Conservation (phyloP, 1,140 invertebrate species). For the Bombus haemorrhoidalis region DNA sequence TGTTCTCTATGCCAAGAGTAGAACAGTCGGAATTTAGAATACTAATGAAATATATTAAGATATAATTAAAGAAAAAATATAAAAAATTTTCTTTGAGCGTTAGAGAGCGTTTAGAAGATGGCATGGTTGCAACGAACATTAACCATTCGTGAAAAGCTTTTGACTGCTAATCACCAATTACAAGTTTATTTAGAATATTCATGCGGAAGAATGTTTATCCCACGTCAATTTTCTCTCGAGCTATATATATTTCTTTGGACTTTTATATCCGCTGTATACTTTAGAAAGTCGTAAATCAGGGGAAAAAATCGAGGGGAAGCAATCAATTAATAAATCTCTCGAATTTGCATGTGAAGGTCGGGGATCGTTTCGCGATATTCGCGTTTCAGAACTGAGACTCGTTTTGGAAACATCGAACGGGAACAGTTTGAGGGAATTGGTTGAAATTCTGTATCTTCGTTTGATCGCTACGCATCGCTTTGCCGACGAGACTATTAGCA, state of each 20-base stretch:
- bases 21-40: no score
- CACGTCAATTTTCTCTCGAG: no score
- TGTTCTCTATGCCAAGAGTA: no score
- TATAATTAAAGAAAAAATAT: no score
- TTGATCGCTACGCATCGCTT: constrained; percentile 14
- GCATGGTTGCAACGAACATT: no score
- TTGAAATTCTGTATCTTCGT: constrained; percentile 30
- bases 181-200: not conserved
- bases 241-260: not conserved
- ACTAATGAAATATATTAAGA: no score
- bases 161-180: not conserved
- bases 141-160: not conserved
- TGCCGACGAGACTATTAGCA: constrained; percentile 16
- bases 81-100: no score
- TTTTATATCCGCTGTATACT: no score
- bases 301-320: not conserved
- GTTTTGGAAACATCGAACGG: constrained; percentile 17
- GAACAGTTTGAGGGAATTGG: constrained; percentile 11
- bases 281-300: not conserved
- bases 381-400: not conserved
- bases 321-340: constrained; percentile 1
- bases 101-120: no score
- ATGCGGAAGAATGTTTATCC: not conserved
- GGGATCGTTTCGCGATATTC: constrained; percentile 19
- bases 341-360: not conserved